Conservation (phyloP, 2,888 invertebrate genomes). For the Lasioglossum zephyrum region DNA sequence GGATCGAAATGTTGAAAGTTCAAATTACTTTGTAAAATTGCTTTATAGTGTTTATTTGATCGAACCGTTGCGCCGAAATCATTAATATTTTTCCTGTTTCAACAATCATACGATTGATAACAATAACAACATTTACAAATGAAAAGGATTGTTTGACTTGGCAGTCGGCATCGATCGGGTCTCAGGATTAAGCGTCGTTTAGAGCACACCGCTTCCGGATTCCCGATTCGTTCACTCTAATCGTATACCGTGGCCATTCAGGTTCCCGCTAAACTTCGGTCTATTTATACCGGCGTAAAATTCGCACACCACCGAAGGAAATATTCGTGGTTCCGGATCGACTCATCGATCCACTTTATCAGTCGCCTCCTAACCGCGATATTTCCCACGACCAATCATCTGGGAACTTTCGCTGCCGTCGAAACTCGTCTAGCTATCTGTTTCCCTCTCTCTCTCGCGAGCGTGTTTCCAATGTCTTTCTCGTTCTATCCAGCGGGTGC, state of each 20-base stretch:
- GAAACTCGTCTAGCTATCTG: conserved; percentile 4
- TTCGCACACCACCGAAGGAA: conserved; percentile 34
- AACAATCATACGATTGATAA: no score
- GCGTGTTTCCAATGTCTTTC: conserved; percentile 4
- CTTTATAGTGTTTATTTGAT: no score
- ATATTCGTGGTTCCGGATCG: conserved; percentile 59
- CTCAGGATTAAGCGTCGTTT: background rate
- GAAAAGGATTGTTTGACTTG: background rate
- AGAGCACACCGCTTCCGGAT: background rate
- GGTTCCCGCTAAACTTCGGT: conserved; percentile 53
- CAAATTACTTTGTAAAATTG: no score
- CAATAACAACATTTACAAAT: no score
- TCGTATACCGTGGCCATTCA: conserved; percentile 38
- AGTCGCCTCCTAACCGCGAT: conserved; percentile 70
- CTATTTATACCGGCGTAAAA: conserved; percentile 54
- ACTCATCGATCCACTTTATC: conserved; percentile 75
- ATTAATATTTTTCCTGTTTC: no score
- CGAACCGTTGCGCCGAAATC: no score
- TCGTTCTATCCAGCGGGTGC: background rate
- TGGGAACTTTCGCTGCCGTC: conserved; percentile 64
- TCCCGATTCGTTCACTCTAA: conserved; percentile 17
- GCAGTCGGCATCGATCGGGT: background rate
- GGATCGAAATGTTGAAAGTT: no score
- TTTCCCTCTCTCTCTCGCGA: background rate
- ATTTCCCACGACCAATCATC: conserved; percentile 75